These are phyloP conservation scores for Drosophila murphyi DNA, from an alignment of 1,140 invertebrate genomes.

Conservation along the genomic window DNA sequence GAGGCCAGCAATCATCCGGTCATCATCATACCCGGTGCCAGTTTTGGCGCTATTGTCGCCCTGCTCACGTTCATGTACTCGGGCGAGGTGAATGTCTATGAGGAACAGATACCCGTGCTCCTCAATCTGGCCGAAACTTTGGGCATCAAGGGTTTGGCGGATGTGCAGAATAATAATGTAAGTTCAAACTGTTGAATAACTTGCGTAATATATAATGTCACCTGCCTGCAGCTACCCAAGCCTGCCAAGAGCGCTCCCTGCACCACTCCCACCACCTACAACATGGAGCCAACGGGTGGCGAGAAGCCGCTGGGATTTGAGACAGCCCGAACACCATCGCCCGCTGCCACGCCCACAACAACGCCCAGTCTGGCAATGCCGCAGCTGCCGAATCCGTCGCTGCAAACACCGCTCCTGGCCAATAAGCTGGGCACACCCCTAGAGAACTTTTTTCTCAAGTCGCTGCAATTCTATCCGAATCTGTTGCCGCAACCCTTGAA, in stretches of 20 bases:
- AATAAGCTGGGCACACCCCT: constrained; percentile 75
- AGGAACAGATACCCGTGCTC: constrained; percentile 92
- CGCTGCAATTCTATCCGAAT: constrained; percentile 81
- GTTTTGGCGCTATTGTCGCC: constrained; percentile 91
- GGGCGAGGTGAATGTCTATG: constrained; percentile 94
- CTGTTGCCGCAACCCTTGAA: constrained; percentile 79
- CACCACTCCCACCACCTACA: constrained; percentile 23
- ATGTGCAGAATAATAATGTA: constrained; percentile 89
- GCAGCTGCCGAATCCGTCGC: constrained; percentile 51
- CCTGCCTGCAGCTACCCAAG: constrained; percentile 55
- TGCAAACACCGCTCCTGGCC: constrained; percentile 56
- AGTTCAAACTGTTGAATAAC: constrained; percentile 52
- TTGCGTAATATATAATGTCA: no score
- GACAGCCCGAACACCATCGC: constrained; percentile 52
- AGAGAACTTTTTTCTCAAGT: constrained; percentile 81
- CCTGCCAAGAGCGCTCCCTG: constrained; percentile 30
- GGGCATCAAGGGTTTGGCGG: constrained; percentile 93
- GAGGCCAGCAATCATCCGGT: constrained; percentile 91
- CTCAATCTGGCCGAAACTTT: constrained; percentile 93
- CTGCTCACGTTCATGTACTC: constrained; percentile 96
- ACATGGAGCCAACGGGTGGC: constrained; percentile 37
- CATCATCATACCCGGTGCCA: constrained; percentile 92
- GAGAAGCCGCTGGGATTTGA: constrained; percentile 61
- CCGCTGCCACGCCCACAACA: constrained; percentile 40
- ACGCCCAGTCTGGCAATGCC: constrained; percentile 53